Evolutionary conservation across 1,140 invertebrate species (phyloP).

Genomic region (Bombus impatiens): DNA sequence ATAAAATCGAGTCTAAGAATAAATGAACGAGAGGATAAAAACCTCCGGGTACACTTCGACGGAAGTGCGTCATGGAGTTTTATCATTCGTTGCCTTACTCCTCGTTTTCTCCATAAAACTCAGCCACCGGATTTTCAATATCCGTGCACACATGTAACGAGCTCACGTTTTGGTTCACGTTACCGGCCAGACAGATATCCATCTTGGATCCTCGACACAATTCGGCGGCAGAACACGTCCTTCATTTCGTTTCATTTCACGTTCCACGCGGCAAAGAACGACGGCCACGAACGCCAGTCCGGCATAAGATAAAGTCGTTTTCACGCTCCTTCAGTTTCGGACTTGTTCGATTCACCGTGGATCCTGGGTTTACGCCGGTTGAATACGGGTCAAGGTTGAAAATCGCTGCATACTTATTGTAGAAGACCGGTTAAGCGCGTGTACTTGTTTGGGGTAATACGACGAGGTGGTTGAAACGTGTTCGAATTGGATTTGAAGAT

Average conservation of each 20-base stretch:
- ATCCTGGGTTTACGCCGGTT: conserved; percentile 63
- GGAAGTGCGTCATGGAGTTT: conserved; percentile 15
- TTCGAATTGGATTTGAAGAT: not conserved
- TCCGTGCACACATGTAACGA: not conserved
- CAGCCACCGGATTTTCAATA: not conserved
- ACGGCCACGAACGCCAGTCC: not conserved
- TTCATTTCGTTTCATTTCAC: conserved; percentile 74
- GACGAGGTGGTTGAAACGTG: not conserved
- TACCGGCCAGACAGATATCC: conserved; percentile 32
- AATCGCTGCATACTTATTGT: conserved; percentile 58
- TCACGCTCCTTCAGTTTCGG: conserved; percentile 38
- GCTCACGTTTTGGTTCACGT: conserved; percentile 37
- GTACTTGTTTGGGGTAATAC: not conserved
- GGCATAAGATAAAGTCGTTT: conserved; percentile 52
- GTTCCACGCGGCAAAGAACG: conserved; percentile 49
- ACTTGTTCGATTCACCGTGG: conserved; percentile 59
- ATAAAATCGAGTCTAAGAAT: not conserved
- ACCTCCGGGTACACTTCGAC: not conserved
- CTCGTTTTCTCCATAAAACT: not conserved
- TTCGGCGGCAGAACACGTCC: conserved; percentile 71
- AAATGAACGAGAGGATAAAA: not conserved
- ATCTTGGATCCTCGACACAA: conserved; percentile 76
- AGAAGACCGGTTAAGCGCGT: conserved; percentile 4
- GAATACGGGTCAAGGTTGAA: conserved; percentile 77
- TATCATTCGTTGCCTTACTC: not conserved